Evolutionary conservation across 2,797 vertebrate species (phyloP).

Genomic region (Pseudochaenichthys georgianus): DNA sequence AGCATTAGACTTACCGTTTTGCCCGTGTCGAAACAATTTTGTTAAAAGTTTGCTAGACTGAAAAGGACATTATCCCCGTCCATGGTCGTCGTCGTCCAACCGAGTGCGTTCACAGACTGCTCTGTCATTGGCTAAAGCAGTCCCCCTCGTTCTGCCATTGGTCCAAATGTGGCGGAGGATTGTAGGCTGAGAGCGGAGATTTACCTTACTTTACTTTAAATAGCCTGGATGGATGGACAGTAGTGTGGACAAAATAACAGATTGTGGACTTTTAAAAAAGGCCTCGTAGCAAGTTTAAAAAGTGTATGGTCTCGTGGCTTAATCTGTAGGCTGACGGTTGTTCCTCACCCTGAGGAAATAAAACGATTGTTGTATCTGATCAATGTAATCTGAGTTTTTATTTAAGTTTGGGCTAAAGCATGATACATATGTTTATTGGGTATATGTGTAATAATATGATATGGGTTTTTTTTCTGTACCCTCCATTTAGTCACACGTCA

Average conservation of each 20-base stretch:
- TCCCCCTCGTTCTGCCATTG: slow-evolving; percentile 54
- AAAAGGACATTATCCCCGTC: slow-evolving; percentile 53
- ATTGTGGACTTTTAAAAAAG: slow-evolving; percentile 4
- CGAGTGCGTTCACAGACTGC: slow-evolving; percentile 52
- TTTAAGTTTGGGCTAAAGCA: slow-evolving; percentile 14
- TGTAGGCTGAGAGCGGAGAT: slow-evolving; percentile 49
- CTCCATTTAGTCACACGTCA: not conserved
- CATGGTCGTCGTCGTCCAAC: slow-evolving; percentile 64
- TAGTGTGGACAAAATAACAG: slow-evolving; percentile 19
- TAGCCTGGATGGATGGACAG: slow-evolving; percentile 50
- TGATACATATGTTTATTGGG: not conserved
- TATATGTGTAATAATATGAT: too few species aligned
- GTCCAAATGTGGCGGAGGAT: slow-evolving; percentile 27
- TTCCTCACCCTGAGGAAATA: slow-evolving; percentile 2
- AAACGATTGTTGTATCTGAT: not conserved
- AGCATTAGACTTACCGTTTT: slow-evolving; percentile 57
- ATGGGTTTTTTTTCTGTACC: not conserved
- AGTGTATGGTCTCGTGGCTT: not conserved
- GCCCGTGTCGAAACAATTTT: slow-evolving; percentile 33
- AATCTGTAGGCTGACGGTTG: not conserved
- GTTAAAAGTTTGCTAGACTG: slow-evolving; percentile 64
- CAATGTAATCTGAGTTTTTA: slow-evolving; percentile 14
- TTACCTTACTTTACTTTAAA: slow-evolving; percentile 69
- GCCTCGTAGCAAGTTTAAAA: not conserved
- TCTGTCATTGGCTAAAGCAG: slow-evolving; percentile 61